Percentiles rank a stretch among this genome's conserved stretches.
Evolutionary conservation across 2,888 invertebrate species (phyloP).

Genomic region (Isotomurus palustris): DNA sequence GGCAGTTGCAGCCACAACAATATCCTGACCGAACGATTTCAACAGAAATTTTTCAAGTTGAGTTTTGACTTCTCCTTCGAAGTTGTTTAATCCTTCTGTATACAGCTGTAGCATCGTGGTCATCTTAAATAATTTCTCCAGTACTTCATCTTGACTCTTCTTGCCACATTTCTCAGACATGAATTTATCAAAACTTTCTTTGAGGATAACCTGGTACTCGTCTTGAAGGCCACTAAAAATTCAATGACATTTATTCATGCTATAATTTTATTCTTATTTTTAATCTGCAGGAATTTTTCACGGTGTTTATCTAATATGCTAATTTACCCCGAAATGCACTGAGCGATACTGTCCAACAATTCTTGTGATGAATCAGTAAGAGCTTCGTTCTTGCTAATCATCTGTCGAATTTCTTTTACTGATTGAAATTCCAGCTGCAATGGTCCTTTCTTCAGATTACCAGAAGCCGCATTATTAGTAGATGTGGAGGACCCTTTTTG

Average conservation of each 20-base stretch:
- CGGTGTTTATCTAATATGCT: not conserved
- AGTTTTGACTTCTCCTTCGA: slow-evolving; percentile 57
- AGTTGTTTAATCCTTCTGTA: slow-evolving; percentile 66
- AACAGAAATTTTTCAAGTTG: slow-evolving; percentile 76
- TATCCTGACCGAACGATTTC: slow-evolving; percentile 75
- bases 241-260: no score
- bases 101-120: slow-evolving; percentile 71
- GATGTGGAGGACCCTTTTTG: not conserved
- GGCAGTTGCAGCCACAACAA: slow-evolving; percentile 49
- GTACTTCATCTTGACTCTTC: slow-evolving; percentile 73
- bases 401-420: slow-evolving; percentile 62
- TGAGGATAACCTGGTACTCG: slow-evolving; percentile 63
- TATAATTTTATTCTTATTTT: no score
- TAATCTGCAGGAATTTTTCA: no score
- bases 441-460: slow-evolving; percentile 18
- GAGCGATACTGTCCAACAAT: slow-evolving; percentile 64
- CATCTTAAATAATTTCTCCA: slow-evolving; percentile 74
- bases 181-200: slow-evolving; percentile 46
- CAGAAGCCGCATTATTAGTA: not conserved
- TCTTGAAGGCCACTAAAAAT: slow-evolving; percentile 51
- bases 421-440: slow-evolving; percentile 62
- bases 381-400: slow-evolving; percentile 55
- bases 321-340: slow-evolving; percentile 62
- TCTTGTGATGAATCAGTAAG: slow-evolving; percentile 63
- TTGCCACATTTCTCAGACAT: slow-evolving; percentile 51